phyloP scores from a whole-genome alignment of 2,113 vertebrate genomes.

The Eupsittula cactorum region DNA sequence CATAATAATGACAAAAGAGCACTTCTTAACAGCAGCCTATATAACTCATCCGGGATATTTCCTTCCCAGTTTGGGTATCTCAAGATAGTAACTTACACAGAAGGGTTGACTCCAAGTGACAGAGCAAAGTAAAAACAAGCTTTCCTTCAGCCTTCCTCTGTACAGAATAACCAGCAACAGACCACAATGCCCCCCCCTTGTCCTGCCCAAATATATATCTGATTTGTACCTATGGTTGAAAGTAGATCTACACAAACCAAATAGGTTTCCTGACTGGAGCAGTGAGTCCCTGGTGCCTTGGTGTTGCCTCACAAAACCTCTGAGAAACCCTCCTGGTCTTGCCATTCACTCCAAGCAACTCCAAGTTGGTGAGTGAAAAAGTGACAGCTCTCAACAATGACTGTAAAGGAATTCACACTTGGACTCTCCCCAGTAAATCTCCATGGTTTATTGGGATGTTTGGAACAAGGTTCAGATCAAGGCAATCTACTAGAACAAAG shows the following conservation, averaged over 20 bases:
- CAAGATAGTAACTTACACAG: background rate
- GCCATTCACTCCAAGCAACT: background rate
- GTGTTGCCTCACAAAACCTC: background rate
- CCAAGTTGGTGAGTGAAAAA: background rate
- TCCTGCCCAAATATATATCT: background rate
- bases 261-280: background rate
- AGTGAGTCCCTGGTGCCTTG: background rate
- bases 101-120: background rate
- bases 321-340: background rate
- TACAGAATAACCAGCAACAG: background rate
- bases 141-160: background rate
- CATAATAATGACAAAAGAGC: background rate
- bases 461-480: background rate
- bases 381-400: background rate
- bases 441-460: background rate
- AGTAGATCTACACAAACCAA: background rate
- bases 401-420: background rate
- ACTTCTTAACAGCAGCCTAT: background rate
- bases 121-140: background rate
- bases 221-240: background rate
- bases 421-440: background rate
- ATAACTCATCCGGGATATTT: background rate
- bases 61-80: background rate
- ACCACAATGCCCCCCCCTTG: background rate
- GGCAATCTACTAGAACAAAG: background rate